phyloP scores from a whole-genome alignment of 2,888 invertebrate species.

The Drosophila macrospina region DNA sequence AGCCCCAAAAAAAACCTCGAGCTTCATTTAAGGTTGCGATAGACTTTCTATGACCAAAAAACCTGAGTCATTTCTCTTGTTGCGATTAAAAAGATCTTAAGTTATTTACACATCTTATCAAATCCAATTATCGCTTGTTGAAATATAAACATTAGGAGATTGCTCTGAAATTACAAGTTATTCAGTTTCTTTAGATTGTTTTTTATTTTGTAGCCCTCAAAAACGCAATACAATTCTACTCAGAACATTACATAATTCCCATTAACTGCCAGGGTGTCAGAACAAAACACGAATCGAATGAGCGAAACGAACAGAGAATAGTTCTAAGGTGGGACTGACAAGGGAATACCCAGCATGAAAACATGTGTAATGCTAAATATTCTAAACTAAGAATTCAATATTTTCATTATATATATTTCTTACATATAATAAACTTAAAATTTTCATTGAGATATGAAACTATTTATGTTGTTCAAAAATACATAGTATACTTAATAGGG shows the following conservation, averaged over 20 bases:
- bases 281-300: slow-evolving; percentile 5
- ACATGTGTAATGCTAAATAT: background rate
- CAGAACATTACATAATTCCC: slow-evolving; percentile 15
- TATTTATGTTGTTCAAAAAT: background rate
- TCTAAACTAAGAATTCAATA: background rate
- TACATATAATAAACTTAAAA: background rate
- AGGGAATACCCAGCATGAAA: background rate
- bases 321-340: background rate
- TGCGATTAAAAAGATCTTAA: background rate
- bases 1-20: slow-evolving; percentile 7
- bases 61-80: background rate
- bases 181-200: background rate
- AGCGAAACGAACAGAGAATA: too few species aligned
- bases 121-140: background rate
- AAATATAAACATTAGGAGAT: background rate
- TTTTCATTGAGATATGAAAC: background rate
- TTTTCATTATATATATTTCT: too few species aligned
- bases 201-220: background rate
- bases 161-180: background rate
- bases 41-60: slow-evolving; percentile 14
- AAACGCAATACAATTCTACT: background rate
- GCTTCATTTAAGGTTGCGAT: background rate
- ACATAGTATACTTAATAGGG: slow-evolving; percentile 10
- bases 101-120: background rate
- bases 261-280: background rate